These are phyloP conservation scores for Sarcophaga bullata DNA, from an alignment of 1,140 invertebrate species.

Conservation along the genomic window DNA sequence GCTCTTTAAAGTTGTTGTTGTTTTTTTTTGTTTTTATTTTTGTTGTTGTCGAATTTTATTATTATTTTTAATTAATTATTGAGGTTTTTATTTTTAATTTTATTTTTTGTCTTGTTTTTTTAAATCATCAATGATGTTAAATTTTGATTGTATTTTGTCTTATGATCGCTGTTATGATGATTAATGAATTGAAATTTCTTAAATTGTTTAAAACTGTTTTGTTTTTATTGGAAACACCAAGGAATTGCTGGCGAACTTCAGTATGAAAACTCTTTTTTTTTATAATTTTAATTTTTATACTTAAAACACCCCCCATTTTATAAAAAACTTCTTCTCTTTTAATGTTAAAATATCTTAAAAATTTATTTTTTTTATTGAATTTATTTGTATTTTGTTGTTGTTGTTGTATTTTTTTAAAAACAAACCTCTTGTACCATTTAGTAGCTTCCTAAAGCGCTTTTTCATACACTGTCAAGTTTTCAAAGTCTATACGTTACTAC, in stretches of 20 bases:
- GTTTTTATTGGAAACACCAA: no score
- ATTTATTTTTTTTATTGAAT: no score
- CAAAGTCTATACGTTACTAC: no score
- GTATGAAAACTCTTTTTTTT: no score
- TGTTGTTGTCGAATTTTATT: neutral
- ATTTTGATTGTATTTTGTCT: constrained; percentile 32
- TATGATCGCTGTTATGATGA: neutral
- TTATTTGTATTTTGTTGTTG: no score
- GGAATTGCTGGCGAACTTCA: neutral
- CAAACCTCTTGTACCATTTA: neutral
- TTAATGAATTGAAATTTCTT: neutral
- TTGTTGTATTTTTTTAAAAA: neutral
- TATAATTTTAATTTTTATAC: no score
- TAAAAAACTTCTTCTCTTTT: no score
- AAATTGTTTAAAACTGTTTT: no score
- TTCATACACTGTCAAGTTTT: no score
- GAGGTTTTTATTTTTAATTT: constrained; percentile 23
- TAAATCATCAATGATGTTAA: constrained; percentile 6
- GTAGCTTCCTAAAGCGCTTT: neutral
- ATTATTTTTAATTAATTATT: constrained; percentile 10
- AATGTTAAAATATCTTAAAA: no score
- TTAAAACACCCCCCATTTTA: no score
- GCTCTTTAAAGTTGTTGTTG: constrained; percentile 39
- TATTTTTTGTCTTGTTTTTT: neutral
- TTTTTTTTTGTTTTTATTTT: constrained; percentile 24